Conservation (phyloP, 2,797 vertebrate species). For the Chiloscyllium punctatum region DNA sequence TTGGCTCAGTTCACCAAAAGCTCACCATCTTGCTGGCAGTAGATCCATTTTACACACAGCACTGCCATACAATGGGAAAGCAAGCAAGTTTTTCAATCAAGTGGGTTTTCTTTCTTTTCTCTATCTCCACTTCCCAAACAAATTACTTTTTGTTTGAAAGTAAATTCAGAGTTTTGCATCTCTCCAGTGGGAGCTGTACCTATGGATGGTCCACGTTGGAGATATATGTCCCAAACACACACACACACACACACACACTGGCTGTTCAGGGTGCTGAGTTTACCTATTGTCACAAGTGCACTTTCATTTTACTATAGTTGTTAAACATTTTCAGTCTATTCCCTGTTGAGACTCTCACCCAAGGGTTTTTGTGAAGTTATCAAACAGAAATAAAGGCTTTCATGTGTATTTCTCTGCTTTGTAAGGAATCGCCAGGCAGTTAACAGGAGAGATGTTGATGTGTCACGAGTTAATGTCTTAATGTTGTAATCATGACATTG, state of each 20-base stretch:
- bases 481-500: conserved; percentile 25
- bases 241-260: neutral
- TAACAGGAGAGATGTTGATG: neutral
- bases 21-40: neutral
- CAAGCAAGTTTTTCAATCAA: neutral
- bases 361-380: neutral
- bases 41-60: neutral
- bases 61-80: neutral
- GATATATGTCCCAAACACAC: neutral
- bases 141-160: neutral
- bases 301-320: neutral
- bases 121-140: neutral
- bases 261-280: neutral
- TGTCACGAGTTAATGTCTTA: neutral
- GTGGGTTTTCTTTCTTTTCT: neutral
- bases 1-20: neutral
- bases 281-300: neutral
- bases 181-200: neutral
- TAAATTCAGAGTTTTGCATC: neutral
- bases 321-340: conserved; percentile 18
- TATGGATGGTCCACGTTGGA: neutral
- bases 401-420: neutral
- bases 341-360: neutral
- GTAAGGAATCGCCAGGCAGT: neutral
- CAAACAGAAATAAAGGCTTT: neutral